Percentiles rank a stretch among this genome's conserved stretches.
phyloP scores from a whole-genome alignment of 2,888 invertebrate species.

The Lymantria dispar region DNA sequence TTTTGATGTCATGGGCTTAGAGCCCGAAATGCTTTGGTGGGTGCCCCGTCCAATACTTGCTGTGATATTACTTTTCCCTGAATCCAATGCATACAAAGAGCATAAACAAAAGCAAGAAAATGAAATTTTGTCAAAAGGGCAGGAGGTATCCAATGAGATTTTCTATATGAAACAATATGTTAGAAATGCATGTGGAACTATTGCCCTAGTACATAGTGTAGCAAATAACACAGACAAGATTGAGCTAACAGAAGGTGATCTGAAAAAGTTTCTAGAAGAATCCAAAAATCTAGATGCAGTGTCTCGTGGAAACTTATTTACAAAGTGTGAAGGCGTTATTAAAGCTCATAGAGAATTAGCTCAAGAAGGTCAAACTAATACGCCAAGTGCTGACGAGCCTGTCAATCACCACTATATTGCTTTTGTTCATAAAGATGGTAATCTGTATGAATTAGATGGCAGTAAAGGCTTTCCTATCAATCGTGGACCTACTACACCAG shows the following conservation, averaged over 20 bases:
- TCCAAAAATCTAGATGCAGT: slow-evolving; percentile 86
- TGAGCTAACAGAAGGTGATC: slow-evolving; percentile 84
- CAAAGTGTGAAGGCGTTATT: slow-evolving; percentile 87
- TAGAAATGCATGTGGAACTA: slow-evolving; percentile 97
- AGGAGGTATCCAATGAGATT: slow-evolving; percentile 84
- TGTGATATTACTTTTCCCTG: slow-evolving; percentile 94
- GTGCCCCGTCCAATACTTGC: slow-evolving; percentile 94
- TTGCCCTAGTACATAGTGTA: slow-evolving; percentile 96
- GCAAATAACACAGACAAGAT: slow-evolving; percentile 94
- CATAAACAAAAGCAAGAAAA: slow-evolving; percentile 86
- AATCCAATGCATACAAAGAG: slow-evolving; percentile 88
- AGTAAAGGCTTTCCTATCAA: slow-evolving; percentile 88
- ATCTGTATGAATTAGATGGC: slow-evolving; percentile 92
- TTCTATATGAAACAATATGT: slow-evolving; percentile 96
- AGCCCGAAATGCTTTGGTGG: slow-evolving; percentile 92
- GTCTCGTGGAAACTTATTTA: slow-evolving; percentile 88
- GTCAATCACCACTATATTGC: slow-evolving; percentile 95
- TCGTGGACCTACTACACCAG: slow-evolving; percentile 90
- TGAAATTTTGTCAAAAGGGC: slow-evolving; percentile 84
- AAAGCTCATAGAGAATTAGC: slow-evolving; percentile 93
- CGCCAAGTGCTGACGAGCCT: slow-evolving; percentile 88
- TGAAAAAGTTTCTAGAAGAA: slow-evolving; percentile 90
- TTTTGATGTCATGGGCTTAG: slow-evolving; percentile 95
- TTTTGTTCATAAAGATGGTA: slow-evolving; percentile 91
- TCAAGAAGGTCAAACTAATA: slow-evolving; percentile 95